Base-by-base conservation (phyloP, 2,113 vertebrate species). In the Phyllostomus discolor region DNA sequence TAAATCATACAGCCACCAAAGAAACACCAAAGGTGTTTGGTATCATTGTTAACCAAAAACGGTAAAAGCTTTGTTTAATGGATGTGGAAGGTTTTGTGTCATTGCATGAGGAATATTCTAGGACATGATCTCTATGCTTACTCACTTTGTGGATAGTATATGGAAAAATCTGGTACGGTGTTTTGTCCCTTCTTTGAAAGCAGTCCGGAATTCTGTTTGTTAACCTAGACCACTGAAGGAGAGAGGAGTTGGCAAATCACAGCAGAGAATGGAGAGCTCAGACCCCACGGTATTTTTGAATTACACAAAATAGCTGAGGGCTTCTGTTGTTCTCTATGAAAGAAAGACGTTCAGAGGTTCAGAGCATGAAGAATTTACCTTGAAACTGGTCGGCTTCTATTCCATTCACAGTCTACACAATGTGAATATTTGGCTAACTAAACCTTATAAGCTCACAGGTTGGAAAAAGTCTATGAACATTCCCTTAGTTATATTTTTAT, bases 1-100 rank as follows among this genome's bases (percentile, higher is more conserved):
- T 88, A 92, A 87, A 90, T 92, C 72, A 90, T 46, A 73, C 19
- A 84, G 31, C 62, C 82, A 80, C 46, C 91, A n/a, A 95, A 97
- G 97, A 96, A 24, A 46, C 79, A 66, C 97, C 91, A 97, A 97
- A 97, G 76, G 48, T 91, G 41, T 41, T 41, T 95, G 24, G 1
- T 52, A 22, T 87, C 95, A 88, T 35, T 93, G 84, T 70, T 95
- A 94, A 94, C 91, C 90, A 64, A 93, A 97, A 98, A 85, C 57
- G 93, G 17, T 24, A 80, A 41, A 12, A 62, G 64, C 52, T 66
- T 91, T 35, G 69, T 95, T 94, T 87, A 97, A 89, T 82, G 38
- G 92, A 38, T 12, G 26, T 90, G 80, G 75, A 75, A n/a, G 31
- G 28, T 50, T 84, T 48, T 80, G 7, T 3, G 91, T 87, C 35